Conservation (phyloP, 2,888 invertebrate genomes). For the Chironomus riparius region DNA sequence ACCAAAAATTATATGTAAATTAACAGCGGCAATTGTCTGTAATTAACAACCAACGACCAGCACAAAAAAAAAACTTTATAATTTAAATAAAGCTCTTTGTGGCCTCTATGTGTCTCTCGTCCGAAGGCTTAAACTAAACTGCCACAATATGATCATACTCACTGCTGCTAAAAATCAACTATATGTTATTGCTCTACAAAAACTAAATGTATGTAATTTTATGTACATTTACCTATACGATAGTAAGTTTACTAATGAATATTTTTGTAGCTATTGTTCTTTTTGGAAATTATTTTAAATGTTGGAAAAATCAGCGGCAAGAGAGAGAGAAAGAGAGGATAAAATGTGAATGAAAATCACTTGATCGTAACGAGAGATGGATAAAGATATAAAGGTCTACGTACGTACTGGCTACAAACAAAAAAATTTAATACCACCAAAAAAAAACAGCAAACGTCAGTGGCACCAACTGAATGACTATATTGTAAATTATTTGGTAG, state of each 20-base stretch:
- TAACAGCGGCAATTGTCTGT: background rate
- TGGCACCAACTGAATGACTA: background rate
- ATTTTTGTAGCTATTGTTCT: slow-evolving; percentile 8
- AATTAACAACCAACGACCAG: background rate
- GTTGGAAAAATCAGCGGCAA: background rate
- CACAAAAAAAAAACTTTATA: background rate
- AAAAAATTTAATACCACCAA: no score
- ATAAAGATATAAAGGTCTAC: background rate
- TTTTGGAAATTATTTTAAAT: background rate
- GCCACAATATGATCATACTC: background rate
- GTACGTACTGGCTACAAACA: background rate
- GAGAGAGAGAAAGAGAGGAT: no score
- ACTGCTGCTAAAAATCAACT: background rate
- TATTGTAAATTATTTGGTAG: background rate
- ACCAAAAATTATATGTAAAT: background rate
- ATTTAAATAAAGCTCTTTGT: background rate
- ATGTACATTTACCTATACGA: background rate
- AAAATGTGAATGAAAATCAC: slow-evolving; percentile 5
- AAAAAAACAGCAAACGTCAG: background rate
- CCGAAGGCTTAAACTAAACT: slow-evolving; percentile 6
- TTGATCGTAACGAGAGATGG: slow-evolving; percentile 16
- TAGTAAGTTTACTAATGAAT: background rate
- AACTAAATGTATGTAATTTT: background rate
- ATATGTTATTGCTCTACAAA: background rate
- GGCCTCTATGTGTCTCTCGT: background rate